A percentile compares a stretch with the other conserved stretches of the same genome.
Conservation (phyloP, 2,113 vertebrate genomes). For the Turnix velox region DNA sequence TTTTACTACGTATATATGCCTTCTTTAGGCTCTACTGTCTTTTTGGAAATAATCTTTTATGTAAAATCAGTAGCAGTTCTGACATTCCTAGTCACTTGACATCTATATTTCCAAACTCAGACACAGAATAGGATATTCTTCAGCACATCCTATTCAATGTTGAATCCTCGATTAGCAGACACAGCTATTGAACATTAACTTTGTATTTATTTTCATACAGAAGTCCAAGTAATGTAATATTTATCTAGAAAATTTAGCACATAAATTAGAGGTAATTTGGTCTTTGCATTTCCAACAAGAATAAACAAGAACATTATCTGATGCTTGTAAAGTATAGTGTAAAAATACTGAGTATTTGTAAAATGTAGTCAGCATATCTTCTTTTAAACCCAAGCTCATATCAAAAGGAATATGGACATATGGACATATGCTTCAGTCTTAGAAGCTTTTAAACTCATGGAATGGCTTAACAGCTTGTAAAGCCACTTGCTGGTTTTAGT, state of each 20-base stretch:
- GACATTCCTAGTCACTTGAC: neutral
- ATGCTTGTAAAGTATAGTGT: neutral
- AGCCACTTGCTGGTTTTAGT: neutral
- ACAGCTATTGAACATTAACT: neutral
- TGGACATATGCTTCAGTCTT: neutral
- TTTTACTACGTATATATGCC: neutral
- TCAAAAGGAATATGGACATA: neutral
- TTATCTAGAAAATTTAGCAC: neutral
- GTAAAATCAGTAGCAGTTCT: neutral
- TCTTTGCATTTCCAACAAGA: neutral
- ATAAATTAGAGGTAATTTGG: neutral
- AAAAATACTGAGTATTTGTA: neutral
- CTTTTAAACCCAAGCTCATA: neutral
- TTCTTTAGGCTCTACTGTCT: neutral
- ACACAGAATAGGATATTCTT: neutral
- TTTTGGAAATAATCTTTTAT: neutral
- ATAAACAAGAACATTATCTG: neutral
- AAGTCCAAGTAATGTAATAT: rapidly evolving
- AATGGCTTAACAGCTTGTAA: neutral
- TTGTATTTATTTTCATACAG: neutral
- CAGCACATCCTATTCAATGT: neutral
- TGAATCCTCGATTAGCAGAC: neutral
- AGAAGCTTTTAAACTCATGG: neutral
- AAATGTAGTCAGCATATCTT: neutral
- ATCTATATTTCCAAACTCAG: neutral